Evolutionary conservation across 2,797 vertebrate species (phyloP), one percentile per base, ranked within the genome.

Genomic region (Sorex maritimensis): DNA sequence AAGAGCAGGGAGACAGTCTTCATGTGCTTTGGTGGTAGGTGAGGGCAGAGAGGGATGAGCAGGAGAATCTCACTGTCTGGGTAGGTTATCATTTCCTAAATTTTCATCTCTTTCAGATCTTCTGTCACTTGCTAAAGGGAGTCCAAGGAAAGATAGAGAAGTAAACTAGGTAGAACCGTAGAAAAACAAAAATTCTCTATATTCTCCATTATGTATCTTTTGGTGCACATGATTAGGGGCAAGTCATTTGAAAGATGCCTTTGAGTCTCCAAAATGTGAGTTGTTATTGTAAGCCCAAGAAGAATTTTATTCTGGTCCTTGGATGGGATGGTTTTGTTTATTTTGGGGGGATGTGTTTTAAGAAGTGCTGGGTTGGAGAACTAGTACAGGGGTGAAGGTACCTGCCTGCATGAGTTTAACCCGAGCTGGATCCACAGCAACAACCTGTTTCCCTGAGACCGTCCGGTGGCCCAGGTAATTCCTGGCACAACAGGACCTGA

Each of bases 311-410:
- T 91, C 52, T 91, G 49, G 71, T 90, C 34, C 46, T 92, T 63
- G 46, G 86, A 85, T 80, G 86, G 52, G 72, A 84, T 78, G 68
- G 9, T 69, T 96, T 85, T 95, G 73, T 90, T 58, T 63, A 69
- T 88, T 55, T 55, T 52, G 7, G 13, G 49, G 49, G 49, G 49
- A 52, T 52, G 13, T 52, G 49, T 52, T 52, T 52, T 52, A 8
- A 93, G 68, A 67, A 95, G 92, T 77, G 74, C 34, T 74, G 24
- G 17, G 4, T 23, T 61, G 58, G 58, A 61, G 21, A 23, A 21
- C 58, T 21, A 61, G 58, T 61, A 23, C 19, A 61, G 58, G 21
- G 58, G 17, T 61, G 6, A 61, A 21, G 58, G 52, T 55, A 61
- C 5, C 4, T 61, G 21, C 4, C 21, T 61, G 58, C 58, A 61